Evolutionary conservation across 2,797 vertebrate genomes (phyloP).

Genomic region (Notamacropus eugenii): DNA sequence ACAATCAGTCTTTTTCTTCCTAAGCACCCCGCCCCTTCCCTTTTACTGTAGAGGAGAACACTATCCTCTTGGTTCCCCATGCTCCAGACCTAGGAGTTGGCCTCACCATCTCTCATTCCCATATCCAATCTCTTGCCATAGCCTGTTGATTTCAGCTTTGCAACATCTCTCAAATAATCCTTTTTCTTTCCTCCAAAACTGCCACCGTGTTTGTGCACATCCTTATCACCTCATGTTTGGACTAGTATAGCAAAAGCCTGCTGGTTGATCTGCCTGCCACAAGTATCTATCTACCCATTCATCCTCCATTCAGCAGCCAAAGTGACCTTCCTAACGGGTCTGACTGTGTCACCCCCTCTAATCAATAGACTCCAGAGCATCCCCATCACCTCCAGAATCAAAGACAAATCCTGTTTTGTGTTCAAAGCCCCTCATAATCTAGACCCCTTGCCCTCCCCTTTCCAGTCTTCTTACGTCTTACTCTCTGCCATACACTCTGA

Average conservation of each 20-base stretch:
- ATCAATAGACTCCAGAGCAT: background rate
- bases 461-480: background rate
- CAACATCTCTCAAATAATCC: background rate
- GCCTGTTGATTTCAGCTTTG: background rate
- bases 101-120: background rate
- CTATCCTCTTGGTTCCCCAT: background rate
- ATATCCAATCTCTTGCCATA: background rate
- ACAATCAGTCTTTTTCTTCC: background rate
- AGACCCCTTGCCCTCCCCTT: background rate
- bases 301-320: background rate
- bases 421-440: background rate
- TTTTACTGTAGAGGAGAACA: background rate
- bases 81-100: background rate
- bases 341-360: background rate
- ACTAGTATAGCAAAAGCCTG: background rate
- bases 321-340: background rate
- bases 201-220: background rate
- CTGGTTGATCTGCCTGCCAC: background rate
- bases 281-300: background rate
- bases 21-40: background rate
- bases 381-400: background rate
- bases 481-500: background rate
- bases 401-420: background rate
- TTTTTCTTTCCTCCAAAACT: background rate
- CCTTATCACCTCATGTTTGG: background rate